Evolutionary conservation across 2,888 invertebrate genomes (phyloP).

Genomic region (Trissonchulus sp.): DNA sequence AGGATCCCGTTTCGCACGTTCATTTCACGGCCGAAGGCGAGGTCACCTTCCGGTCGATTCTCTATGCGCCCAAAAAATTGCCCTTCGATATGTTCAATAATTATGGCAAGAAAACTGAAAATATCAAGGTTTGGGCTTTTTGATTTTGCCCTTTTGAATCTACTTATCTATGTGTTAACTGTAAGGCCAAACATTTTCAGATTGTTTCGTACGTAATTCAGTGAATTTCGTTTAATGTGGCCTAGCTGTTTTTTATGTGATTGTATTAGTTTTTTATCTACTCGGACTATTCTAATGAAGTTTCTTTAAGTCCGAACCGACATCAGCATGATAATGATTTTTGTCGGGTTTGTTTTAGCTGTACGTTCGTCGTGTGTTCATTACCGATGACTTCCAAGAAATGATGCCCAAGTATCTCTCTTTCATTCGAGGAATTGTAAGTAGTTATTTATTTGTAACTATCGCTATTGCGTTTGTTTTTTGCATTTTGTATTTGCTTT

Average conservation of each 20-base stretch:
- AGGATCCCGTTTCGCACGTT: slow-evolving; percentile 72
- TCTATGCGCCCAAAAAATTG: slow-evolving; percentile 84
- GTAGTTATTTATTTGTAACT: no score
- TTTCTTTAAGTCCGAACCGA: no score
- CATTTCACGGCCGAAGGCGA: slow-evolving; percentile 99
- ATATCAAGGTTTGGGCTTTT: slow-evolving; percentile 73
- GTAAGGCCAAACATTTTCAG: slow-evolving; percentile 5
- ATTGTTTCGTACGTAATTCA: slow-evolving; percentile 2
- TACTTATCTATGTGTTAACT: background rate
- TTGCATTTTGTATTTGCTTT: no score
- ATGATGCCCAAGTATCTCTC: slow-evolving; percentile 96
- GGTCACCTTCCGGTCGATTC: slow-evolving; percentile 91
- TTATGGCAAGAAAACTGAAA: slow-evolving; percentile 87
- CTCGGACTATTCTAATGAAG: no score
- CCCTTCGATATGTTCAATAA: slow-evolving; percentile 89
- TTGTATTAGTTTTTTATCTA: no score
- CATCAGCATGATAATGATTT: no score
- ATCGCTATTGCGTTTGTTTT: no score
- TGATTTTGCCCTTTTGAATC: background rate
- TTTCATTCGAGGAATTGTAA: slow-evolving; percentile 84
- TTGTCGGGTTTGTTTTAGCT: slow-evolving; percentile 62
- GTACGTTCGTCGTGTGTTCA: slow-evolving; percentile 95
- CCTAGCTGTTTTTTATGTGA: no score
- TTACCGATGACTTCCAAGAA: slow-evolving; percentile 98
- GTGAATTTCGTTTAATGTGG: no score